phyloP scores from a whole-genome alignment of 2,888 invertebrate genomes.

The Rhyacophila evoluta region DNA sequence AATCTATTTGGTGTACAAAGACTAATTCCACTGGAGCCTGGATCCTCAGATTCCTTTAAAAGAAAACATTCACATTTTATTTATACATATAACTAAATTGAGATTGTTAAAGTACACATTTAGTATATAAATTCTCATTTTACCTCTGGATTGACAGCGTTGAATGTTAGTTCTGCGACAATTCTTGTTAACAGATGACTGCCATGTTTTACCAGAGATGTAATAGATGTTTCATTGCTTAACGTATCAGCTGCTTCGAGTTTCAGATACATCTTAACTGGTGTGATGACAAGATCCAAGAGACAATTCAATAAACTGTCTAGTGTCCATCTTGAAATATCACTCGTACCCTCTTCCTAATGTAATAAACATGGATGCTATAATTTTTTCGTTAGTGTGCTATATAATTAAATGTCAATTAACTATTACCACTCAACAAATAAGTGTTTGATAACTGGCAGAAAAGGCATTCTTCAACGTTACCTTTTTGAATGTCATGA shows the following conservation, averaged over 20 bases:
- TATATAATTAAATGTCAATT: neutral
- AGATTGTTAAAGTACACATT: too few species aligned
- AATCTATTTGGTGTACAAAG: constrained; percentile 88
- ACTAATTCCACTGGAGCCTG: constrained; percentile 71
- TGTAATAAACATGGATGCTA: neutral
- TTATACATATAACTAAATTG: neutral
- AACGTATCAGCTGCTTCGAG: constrained; percentile 19
- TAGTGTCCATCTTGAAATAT: neutral
- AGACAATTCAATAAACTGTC: constrained; percentile 54
- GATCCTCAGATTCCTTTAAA: constrained; percentile 77
- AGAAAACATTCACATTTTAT: too few species aligned
- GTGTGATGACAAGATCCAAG: constrained; percentile 66
- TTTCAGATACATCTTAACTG: constrained; percentile 60
- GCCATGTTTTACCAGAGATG: constrained; percentile 73
- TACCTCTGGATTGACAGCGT: constrained; percentile 58
- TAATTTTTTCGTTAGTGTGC: too few species aligned
- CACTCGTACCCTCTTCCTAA: constrained; percentile 10
- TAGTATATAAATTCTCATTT: too few species aligned
- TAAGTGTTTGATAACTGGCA: too few species aligned
- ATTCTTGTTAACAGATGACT: constrained; percentile 85
- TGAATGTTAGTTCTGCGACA: constrained; percentile 82
- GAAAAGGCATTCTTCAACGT: too few species aligned
- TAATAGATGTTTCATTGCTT: constrained; percentile 56
- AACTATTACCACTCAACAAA: too few species aligned
- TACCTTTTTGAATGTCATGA: too few species aligned